Evolutionary conservation across 2,888 invertebrate species (phyloP), one percentile per base, ranked within the genome.

Genomic region (Eudiplozoon nipponicum): DNA sequence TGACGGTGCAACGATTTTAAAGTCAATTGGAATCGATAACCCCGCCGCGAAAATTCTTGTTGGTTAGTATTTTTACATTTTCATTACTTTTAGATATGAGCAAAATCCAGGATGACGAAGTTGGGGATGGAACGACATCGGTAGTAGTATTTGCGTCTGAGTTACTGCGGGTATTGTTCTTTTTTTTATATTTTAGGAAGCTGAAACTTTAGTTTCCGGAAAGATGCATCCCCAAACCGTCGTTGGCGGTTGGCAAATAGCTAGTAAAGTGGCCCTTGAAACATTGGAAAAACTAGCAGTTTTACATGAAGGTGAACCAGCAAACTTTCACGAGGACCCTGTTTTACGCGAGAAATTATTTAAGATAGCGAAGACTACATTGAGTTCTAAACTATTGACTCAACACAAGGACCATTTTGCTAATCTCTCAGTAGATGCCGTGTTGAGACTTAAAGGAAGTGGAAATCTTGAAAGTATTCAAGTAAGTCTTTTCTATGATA

Each of bases 61-160:
- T n/a, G 61, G 63, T 63, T 42, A 48, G 61, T 49, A 11, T 38
- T 39, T 39, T 39, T n/a, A 15, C 11, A n/a, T 39, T 15, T 23
- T 36, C 28, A 34, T 1, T 20, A 28, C 44, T 44, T 52, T 17
- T 47, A 64, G 81, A 94, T 49, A 86, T 94, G 70, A 76, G 90
- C 11, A 74, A 76, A 60, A 81, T 81, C 2, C 94, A 94, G 57
- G 94, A 94, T 62, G 81, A 81, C 55, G 94, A 94, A 67, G 90
- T 94, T 43, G 94, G 94, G 33, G 94, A 98, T 67, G 94, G 94
- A 11, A 98, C 94, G n/a, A 98, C 94, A 28, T 90, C 90, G 1
- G 94, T 98, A 1, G 80, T 86, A 39, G 90, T 84, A 71, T 46
- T 59, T 63, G 90, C 90, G 48, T 71, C 84, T 38, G 90, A 94